phyloP scores from a whole-genome alignment of 2,888 invertebrate species.

The Polydrusus pterygomalis region DNA sequence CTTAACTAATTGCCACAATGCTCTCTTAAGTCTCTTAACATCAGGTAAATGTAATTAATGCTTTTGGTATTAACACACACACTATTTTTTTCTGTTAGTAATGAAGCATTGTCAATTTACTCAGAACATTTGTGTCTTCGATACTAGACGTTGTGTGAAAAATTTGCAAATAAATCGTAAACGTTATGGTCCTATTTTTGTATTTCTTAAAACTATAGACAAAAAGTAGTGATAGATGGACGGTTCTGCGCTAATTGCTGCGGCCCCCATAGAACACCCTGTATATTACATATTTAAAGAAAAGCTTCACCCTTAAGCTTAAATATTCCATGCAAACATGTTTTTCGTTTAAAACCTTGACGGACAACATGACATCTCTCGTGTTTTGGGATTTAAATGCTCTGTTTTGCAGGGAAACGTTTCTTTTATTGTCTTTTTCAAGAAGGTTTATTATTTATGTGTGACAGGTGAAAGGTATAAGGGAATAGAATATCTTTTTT shows the following conservation, averaged over 20 bases:
- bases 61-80: too few relatives aligned
- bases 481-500: constrained; percentile 43
- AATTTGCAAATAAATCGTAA: too few relatives aligned
- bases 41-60: background rate
- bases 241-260: too few relatives aligned
- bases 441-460: constrained; percentile 52
- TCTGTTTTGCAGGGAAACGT: constrained; percentile 48
- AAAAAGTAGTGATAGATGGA: too few relatives aligned
- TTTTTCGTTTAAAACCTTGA: constrained; percentile 47
- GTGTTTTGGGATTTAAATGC: constrained; percentile 51
- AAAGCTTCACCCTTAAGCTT: background rate
- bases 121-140: too few relatives aligned
- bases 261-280: too few relatives aligned
- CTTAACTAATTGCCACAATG: constrained; percentile 13
- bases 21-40: background rate
- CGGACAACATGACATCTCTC: constrained; percentile 52
- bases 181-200: too few relatives aligned
- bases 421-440: constrained; percentile 41
- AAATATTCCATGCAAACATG: constrained; percentile 22
- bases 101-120: too few relatives aligned
- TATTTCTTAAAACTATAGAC: too few relatives aligned
- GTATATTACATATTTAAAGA: too few relatives aligned
- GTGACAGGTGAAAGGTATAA: constrained; percentile 51
- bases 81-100: background rate
- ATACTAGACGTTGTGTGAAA: too few relatives aligned